These are phyloP conservation scores for Sceliomorpha sp. DNA, from an alignment of 2,888 invertebrate genomes.

Conservation along the genomic window DNA sequence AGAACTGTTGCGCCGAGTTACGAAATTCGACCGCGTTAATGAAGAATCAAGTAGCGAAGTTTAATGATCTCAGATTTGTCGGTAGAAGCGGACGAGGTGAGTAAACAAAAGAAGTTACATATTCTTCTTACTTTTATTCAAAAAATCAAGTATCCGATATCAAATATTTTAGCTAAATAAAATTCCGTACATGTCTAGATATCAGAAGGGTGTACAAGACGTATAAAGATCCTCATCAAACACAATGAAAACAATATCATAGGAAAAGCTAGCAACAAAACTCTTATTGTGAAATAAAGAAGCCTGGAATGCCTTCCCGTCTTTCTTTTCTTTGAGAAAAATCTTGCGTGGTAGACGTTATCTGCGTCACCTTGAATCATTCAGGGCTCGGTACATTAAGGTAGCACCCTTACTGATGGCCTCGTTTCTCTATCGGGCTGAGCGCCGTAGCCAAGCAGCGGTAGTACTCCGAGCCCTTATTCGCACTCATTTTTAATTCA, in stretches of 20 bases:
- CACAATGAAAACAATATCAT: background rate
- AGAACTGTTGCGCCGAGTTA: constrained; percentile 97
- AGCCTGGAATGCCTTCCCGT: background rate
- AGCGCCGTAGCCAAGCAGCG: constrained; percentile 47
- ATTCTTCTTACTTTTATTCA: background rate
- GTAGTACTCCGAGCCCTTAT: constrained; percentile 63
- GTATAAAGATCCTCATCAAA: background rate
- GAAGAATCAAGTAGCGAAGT: constrained; percentile 99
- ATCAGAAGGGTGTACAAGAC: background rate
- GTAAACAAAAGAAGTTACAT: constrained; percentile 69
- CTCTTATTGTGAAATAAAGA: too few relatives aligned
- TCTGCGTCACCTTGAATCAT: constrained; percentile 66
- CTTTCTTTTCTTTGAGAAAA: constrained; percentile 10
- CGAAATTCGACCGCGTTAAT: constrained; percentile 97
- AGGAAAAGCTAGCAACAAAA: background rate
- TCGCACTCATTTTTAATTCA: constrained; percentile 78
- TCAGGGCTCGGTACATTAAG: constrained; percentile 69
- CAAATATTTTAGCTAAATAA: background rate
- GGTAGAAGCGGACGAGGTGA: constrained; percentile 99
- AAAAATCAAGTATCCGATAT: too few relatives aligned
- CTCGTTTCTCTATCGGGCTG: constrained; percentile 66
- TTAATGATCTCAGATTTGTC: constrained; percentile 98
- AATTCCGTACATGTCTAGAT: background rate
- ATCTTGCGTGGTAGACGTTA: constrained; percentile 49
- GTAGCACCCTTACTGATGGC: constrained; percentile 68